Base-by-base conservation (phyloP, 2,113 vertebrate genomes). In the Melanerpes aurifrons region DNA sequence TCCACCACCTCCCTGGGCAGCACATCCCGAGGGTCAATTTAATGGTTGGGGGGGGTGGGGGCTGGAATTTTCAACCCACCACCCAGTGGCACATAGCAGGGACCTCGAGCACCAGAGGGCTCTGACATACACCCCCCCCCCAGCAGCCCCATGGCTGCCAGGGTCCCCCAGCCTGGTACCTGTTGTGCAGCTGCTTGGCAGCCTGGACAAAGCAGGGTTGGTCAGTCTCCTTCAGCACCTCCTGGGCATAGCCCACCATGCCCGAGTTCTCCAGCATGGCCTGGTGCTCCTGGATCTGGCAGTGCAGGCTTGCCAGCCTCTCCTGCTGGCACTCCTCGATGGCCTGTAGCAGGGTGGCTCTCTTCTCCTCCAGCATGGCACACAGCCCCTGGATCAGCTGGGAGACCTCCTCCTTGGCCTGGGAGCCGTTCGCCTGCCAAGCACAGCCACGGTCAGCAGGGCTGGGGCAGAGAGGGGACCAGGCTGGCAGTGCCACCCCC, bases 121-220 rank as follows among this genome's bases (percentile, higher is more conserved):
- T 40, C 26, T 20, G 32, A 12, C 37, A 37, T 37, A 37, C 3
- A 37, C 3, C 16, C n/a, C 3, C 10, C 7, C 4, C 15, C 20
- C 1, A 4, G 17, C 16, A 40, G 24, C 53, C 21, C 64, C 29
- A 5, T n/a, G 35, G 3, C 17, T 4, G 0, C 11, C 8, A 2
- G 3, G 5, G 19, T 28, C 61, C 77, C 43, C 2, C 32, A 20
- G n/a, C 20, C 17, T 3, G 1, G 77, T 96, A 99, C 99, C 99
- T 99, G 98, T 93, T 98, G 95, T 99, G 99, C 24, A 99, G 98
- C 92, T 99, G 97, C 90, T 99, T 98, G 68, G 99, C 98, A 1
- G 99, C 99, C 96, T 99, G 99, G 26, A 99, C 98, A 15, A 99
- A 99, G 96, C 99, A 99, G 26, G 99, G 98, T 31, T 98, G 98